These are phyloP conservation scores for Urocolius indicus DNA, from an alignment of 2,113 vertebrate genomes.

Conservation along the genomic window DNA sequence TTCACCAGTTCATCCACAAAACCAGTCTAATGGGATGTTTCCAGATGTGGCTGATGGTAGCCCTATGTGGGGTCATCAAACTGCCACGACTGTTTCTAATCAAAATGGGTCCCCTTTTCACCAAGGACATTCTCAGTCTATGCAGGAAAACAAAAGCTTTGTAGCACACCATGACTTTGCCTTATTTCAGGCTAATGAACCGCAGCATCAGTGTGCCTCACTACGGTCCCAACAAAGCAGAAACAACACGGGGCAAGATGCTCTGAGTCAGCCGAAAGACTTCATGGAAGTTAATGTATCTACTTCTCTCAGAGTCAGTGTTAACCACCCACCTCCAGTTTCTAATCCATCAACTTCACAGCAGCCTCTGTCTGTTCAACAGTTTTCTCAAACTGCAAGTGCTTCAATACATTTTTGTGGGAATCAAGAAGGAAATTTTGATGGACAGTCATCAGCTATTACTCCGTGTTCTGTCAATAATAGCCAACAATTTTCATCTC, in stretches of 20 bases:
- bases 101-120: constrained; percentile 87
- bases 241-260: constrained; percentile 77
- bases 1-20: constrained; percentile 84
- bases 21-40: constrained; percentile 92
- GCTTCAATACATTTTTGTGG: constrained; percentile 82
- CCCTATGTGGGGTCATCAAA: constrained; percentile 96
- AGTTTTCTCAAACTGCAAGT: constrained; percentile 82
- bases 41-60: constrained; percentile 87
- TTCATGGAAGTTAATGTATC: constrained; percentile 84
- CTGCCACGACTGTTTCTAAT: constrained; percentile 76
- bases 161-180: constrained; percentile 88
- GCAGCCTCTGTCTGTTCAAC: constrained; percentile 81
- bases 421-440: constrained; percentile 80
- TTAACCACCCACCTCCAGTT: constrained; percentile 80
- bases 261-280: constrained; percentile 82
- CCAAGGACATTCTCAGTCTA: constrained; percentile 87
- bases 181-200: constrained; percentile 88
- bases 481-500: constrained; percentile 83
- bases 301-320: constrained; percentile 79
- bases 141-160: constrained; percentile 87
- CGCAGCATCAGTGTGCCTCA: constrained; percentile 81
- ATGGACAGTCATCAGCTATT: constrained; percentile 83
- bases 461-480: constrained; percentile 87
- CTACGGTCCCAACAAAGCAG: constrained; percentile 77
- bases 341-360: constrained; percentile 78